These are phyloP conservation scores for Camelus dromedarius DNA, from an alignment of 2,113 vertebrate genomes.

Conservation along the genomic window DNA sequence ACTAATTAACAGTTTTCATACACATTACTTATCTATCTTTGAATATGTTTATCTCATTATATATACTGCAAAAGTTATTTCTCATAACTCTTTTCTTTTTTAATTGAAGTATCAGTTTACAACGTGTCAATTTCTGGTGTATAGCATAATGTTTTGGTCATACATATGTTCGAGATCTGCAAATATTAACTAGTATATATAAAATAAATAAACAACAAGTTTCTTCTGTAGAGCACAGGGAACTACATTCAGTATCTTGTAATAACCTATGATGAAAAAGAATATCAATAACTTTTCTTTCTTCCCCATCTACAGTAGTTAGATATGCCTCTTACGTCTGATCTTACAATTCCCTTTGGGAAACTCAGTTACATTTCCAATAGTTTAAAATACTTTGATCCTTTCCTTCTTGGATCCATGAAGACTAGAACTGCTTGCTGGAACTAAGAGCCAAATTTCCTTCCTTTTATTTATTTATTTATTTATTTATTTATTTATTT, in stretches of 20 bases:
- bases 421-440: neutral
- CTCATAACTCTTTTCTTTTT: neutral
- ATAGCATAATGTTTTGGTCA: too few relatives aligned
- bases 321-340: neutral
- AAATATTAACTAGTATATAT: too few relatives aligned
- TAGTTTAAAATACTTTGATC: conserved; percentile 5
- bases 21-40: neutral
- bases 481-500: too few relatives aligned
- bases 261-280: too few relatives aligned
- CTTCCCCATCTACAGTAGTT: neutral
- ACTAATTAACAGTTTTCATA: neutral
- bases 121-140: too few relatives aligned
- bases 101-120: too few relatives aligned
- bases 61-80: neutral
- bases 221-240: too few relatives aligned
- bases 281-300: neutral
- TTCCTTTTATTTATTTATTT: neutral
- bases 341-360: neutral
- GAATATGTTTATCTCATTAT: neutral
- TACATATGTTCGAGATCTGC: too few relatives aligned
- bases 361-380: neutral
- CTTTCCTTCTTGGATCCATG: neutral
- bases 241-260: too few relatives aligned
- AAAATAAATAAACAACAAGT: too few relatives aligned
- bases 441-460: neutral